Conservation (phyloP, 2,888 invertebrate genomes). For the Perithous albicinctus region DNA sequence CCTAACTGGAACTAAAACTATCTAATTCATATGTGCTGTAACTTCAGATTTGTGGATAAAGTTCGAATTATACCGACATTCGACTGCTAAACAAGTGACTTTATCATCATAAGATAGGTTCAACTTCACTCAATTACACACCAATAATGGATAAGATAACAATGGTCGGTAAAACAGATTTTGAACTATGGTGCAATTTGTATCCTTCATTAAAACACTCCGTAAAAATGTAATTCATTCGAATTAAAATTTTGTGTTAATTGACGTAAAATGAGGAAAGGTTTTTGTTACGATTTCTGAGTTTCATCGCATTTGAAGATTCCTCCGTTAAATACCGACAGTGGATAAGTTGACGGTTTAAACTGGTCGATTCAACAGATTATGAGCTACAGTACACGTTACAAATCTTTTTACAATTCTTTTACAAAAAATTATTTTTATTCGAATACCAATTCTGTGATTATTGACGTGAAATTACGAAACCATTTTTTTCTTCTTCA, state of each 20-base stretch:
- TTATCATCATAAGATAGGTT: background rate
- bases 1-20: background rate
- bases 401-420: too few species aligned
- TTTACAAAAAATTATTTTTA: too few species aligned
- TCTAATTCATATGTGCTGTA: background rate
- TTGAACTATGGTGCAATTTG: background rate
- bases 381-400: too few species aligned
- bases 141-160: background rate
- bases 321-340: background rate
- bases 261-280: too few species aligned
- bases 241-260: too few species aligned
- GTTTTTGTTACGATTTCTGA: too few species aligned
- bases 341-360: too few species aligned
- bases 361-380: too few species aligned
- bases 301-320: too few species aligned
- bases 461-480: background rate
- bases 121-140: background rate
- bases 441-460: background rate
- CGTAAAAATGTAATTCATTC: too few species aligned
- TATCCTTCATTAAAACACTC: too few species aligned
- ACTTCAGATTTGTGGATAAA: background rate
- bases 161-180: slow-evolving; percentile 16
- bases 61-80: background rate
- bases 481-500: background rate
- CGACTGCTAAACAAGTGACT: background rate